phyloP scores from a whole-genome alignment of 2,113 vertebrate genomes.

The Microcebus tavaratra region DNA sequence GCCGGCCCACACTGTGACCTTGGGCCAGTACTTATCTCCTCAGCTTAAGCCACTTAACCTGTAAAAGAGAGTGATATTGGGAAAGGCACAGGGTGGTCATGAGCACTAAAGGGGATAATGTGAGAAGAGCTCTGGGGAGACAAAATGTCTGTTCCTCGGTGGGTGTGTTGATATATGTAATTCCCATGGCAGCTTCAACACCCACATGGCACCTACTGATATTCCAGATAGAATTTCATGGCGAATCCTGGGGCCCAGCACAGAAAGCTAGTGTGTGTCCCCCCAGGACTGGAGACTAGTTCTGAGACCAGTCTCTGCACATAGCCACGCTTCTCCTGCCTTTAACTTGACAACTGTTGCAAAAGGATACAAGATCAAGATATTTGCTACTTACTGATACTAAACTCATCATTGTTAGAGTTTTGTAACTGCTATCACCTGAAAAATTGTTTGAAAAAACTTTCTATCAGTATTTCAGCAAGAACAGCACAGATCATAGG shows the following conservation, averaged over 20 bases:
- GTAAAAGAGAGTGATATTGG: not conserved
- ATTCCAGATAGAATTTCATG: not conserved
- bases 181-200: not conserved
- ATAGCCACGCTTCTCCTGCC: not conserved
- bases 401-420: not conserved
- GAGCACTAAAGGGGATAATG: not conserved
- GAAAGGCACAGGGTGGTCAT: not conserved
- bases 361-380: not conserved
- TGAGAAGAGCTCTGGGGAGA: not conserved
- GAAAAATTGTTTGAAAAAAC: not conserved
- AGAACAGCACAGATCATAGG: not conserved
- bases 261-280: not conserved
- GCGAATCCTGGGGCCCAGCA: not conserved
- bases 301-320: not conserved
- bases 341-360: not conserved
- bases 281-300: not conserved
- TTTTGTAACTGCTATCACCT: not conserved
- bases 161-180: not conserved
- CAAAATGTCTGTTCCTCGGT: not conserved
- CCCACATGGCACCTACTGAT: fast-evolving
- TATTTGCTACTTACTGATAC: not conserved
- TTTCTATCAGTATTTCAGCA: not conserved
- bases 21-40: not conserved
- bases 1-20: not conserved
- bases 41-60: not conserved